phyloP scores from a whole-genome alignment of 2,888 invertebrate genomes.

The Drosophila falleni region DNA sequence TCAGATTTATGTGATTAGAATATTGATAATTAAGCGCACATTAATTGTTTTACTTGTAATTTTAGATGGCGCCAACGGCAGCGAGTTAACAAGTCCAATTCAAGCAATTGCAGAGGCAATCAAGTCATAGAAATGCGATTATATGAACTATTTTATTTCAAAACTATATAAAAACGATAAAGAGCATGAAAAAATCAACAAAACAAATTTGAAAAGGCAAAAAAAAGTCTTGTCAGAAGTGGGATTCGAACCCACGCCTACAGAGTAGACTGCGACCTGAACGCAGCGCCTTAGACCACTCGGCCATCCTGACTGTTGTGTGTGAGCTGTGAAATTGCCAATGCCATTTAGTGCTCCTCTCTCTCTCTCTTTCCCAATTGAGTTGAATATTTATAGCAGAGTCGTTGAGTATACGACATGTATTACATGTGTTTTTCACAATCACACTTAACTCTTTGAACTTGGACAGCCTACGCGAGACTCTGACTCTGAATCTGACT shows the following conservation, averaged over 20 bases:
- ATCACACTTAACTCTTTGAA: constrained; percentile 68
- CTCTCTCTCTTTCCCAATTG: too few relatives aligned
- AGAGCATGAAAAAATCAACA: neutral
- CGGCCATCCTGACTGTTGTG: constrained; percentile 75
- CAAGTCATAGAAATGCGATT: neutral
- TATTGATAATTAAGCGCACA: constrained; percentile 73
- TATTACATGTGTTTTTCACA: constrained; percentile 57
- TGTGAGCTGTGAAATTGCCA: constrained; percentile 11
- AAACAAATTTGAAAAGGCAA: neutral
- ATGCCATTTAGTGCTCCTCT: constrained; percentile 25
- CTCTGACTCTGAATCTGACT: neutral
- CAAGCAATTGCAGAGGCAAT: constrained; percentile 9
- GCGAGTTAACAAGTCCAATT: constrained; percentile 28
- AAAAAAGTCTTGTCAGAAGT: constrained; percentile 81
- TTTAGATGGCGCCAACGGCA: constrained; percentile 58
- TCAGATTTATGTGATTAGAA: constrained; percentile 79
- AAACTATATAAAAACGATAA: neutral
- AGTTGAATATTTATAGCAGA: constrained; percentile 7
- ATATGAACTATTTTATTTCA: neutral
- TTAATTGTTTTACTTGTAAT: constrained; percentile 78
- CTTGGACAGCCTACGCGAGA: constrained; percentile 62
- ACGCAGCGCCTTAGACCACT: constrained; percentile 86
- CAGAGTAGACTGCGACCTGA: constrained; percentile 85
- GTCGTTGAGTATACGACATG: constrained; percentile 57
- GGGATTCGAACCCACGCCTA: constrained; percentile 85